Evolutionary conservation across 1,140 invertebrate genomes (phyloP).

Genomic region (Diachasma alloeum): DNA sequence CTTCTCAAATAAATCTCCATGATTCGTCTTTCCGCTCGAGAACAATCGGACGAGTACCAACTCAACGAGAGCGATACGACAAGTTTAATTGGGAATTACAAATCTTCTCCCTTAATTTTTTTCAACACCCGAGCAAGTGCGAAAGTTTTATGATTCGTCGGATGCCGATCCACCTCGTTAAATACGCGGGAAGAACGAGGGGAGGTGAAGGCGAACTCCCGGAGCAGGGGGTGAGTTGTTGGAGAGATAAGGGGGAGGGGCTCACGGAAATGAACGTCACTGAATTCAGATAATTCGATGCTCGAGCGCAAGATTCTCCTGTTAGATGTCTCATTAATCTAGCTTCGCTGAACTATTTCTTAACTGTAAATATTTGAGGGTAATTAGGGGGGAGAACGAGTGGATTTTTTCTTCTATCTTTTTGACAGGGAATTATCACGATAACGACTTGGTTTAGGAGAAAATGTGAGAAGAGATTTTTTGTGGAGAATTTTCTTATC

Average conservation of each 20-base stretch:
- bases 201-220: background rate
- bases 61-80: no score
- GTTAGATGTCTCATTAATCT: background rate
- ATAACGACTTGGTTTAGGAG: no score
- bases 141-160: background rate
- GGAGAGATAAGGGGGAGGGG: background rate
- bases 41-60: no score
- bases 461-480: no score
- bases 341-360: background rate
- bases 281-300: background rate
- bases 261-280: background rate
- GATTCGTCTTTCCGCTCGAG: no score
- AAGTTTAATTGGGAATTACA: background rate
- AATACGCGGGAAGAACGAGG: background rate
- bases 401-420: no score
- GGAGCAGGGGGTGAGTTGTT: background rate
- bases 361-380: background rate
- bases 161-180: background rate
- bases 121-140: background rate
- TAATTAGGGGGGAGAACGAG: no score
- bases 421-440: no score
- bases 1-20: no score
- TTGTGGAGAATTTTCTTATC: no score
- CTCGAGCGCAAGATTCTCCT: background rate
- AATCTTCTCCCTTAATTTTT: background rate